Evolutionary conservation across 2,888 invertebrate species (phyloP).

Genomic region (Acleris sparsana): DNA sequence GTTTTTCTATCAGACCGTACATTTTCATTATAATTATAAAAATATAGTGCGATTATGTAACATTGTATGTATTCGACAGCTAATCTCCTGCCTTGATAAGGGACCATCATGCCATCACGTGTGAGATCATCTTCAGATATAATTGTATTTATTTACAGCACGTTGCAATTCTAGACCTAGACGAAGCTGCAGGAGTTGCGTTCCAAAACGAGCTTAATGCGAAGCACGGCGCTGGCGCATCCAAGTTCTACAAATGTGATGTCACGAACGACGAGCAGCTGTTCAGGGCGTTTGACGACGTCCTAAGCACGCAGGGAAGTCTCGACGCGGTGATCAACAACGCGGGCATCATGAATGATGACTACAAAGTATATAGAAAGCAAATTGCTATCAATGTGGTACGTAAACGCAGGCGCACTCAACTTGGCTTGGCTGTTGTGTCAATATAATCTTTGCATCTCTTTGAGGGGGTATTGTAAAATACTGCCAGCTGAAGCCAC

Average conservation of each 20-base stretch:
- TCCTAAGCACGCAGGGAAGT: constrained; percentile 42
- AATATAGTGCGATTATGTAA: too few species aligned
- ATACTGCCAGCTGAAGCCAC: too few species aligned
- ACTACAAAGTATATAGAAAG: constrained; percentile 47
- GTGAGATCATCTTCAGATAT: too few species aligned
- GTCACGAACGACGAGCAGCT: constrained; percentile 51
- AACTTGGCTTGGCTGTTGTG: neutral
- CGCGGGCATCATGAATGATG: constrained; percentile 54
- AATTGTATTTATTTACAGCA: constrained; percentile 42
- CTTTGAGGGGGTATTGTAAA: too few species aligned
- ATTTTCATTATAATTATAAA: too few species aligned
- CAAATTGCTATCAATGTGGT: constrained; percentile 58
- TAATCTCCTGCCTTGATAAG: too few species aligned
- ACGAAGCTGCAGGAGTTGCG: constrained; percentile 43
- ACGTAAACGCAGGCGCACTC: constrained; percentile 33
- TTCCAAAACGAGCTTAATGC: constrained; percentile 48
- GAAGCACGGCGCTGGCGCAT: constrained; percentile 45
- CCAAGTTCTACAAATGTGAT: constrained; percentile 54
- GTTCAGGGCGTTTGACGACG: constrained; percentile 43
- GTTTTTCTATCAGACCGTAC: too few species aligned
- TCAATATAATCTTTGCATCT: too few species aligned
- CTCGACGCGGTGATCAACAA: constrained; percentile 57
- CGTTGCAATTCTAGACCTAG: constrained; percentile 53
- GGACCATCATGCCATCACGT: too few species aligned
- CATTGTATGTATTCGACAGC: too few species aligned